Conservation (phyloP, 1,140 invertebrate species). For the Scaptomyza hsui region DNA sequence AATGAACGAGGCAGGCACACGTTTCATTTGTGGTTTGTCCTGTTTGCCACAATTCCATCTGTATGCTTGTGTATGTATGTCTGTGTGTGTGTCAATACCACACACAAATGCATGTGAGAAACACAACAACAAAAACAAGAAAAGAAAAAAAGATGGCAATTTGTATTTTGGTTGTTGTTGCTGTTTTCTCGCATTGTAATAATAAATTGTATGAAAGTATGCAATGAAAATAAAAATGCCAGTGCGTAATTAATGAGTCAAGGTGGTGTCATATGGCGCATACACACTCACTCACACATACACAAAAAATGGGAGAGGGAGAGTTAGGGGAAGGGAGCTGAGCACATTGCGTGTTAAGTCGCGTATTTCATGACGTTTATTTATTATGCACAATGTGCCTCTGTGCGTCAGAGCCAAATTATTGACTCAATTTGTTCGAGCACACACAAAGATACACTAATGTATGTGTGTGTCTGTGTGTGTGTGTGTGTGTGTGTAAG, state of each 20-base stretch:
- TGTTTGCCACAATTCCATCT: constrained; percentile 41
- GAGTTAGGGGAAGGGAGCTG: constrained; percentile 18
- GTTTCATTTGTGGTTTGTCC: constrained; percentile 75
- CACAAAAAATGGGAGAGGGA: neutral
- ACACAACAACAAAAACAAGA: constrained; percentile 9
- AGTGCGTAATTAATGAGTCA: constrained; percentile 83
- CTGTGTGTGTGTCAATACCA: constrained; percentile 56
- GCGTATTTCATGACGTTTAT: constrained; percentile 82
- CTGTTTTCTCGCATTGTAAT: constrained; percentile 61
- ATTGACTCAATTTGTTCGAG: constrained; percentile 79
- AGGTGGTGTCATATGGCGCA: constrained; percentile 80
- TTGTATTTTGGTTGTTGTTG: constrained; percentile 57
- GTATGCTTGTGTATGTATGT: constrained; percentile 24
- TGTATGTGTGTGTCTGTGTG: neutral
- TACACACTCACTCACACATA: constrained; percentile 50
- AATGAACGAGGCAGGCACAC: constrained; percentile 35
- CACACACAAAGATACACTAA: constrained; percentile 19
- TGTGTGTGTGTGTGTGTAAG: constrained; percentile 54
- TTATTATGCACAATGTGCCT: constrained; percentile 81
- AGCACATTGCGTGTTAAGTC: constrained; percentile 78
- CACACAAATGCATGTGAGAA: constrained; percentile 41
- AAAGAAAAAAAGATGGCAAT: constrained; percentile 54
- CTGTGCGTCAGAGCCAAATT: constrained; percentile 64
- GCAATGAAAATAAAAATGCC: constrained; percentile 82
- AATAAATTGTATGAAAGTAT: constrained; percentile 82